Conservation (phyloP, 2,797 vertebrate genomes). For the Premnoplex brunnescens region DNA sequence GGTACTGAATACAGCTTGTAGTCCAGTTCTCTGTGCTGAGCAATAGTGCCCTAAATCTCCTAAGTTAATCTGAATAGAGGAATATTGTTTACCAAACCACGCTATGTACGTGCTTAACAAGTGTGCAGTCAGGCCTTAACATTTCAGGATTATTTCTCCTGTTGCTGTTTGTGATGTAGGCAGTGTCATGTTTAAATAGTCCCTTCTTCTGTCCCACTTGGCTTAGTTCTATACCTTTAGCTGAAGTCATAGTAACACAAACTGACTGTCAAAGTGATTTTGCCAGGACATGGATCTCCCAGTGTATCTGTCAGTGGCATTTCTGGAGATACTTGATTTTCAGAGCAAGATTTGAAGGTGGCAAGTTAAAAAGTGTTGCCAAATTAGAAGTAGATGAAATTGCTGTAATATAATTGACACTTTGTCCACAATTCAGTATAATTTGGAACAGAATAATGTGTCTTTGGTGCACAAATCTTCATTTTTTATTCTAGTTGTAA, state of each 20-base stretch:
- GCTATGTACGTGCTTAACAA: fast-evolving
- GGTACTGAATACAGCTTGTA: background rate
- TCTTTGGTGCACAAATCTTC: background rate
- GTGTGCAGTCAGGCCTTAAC: background rate
- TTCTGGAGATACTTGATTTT: background rate
- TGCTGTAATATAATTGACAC: background rate
- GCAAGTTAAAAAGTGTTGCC: background rate
- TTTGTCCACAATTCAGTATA: background rate
- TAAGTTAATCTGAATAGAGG: background rate
- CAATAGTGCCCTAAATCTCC: background rate
- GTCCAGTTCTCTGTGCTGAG: background rate
- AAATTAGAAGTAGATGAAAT: background rate
- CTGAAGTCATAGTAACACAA: background rate
- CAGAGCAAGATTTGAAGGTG: background rate
- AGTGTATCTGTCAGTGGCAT: fast-evolving
- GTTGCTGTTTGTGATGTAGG: background rate
- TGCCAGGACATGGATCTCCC: background rate
- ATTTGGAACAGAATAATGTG: background rate
- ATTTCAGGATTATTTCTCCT: background rate
- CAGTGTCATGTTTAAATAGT: background rate
- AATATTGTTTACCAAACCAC: fast-evolving
- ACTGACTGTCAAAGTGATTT: background rate
- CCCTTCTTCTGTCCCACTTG: background rate
- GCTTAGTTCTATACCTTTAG: background rate
- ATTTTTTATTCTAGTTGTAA: background rate